Evolutionary conservation across 2,888 invertebrate genomes (phyloP), one percentile per base, ranked within the genome.

Genomic region (Diplolepis rosae): DNA sequence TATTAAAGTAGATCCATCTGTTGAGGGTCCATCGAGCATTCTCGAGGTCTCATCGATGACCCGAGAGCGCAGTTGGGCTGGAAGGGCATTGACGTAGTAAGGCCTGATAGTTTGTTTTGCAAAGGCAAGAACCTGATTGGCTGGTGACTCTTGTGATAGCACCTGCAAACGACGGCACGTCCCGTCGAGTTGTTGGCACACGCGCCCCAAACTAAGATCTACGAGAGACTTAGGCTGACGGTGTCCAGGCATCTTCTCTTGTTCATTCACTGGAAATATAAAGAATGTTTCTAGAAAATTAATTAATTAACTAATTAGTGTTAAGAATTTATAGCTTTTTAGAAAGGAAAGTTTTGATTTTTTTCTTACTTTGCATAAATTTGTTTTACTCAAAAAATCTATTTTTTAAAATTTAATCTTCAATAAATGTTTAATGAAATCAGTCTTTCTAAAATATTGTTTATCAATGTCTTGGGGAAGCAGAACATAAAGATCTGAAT

Each of bases 151-250:
- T 76, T 89, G 89, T 9, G 89, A 89, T n/a, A 88, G 81, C 70
- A 85, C 81, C 76, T 89, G 89, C 77, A 89, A 79, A 42, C 85
- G 80, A 35, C 89, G 87, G 80, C 89, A 89, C 70, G 84, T 87
- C 71, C 83, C 83, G 73, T 88, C 87, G 76, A 89, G 82, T 74
- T 89, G 84, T 76, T 86, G 85, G 80, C 89, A 88, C 78, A 89
- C 88, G 22, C 85, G 85, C 72, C 83, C 83, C 83, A 88, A 85
- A 80, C 89, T 86, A 79, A 89, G 84, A 69, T 83, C 82, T 80
- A 88, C 85, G 67, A 89, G 80, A 80, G 86, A 82, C 72, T 79
- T 82, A 79, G 89, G 88, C 84, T 88, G 89, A 83, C 86, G 86
- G 81, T 85, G 85, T 77, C 84, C 87, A 72, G 88, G 87, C 88